phyloP scores from a whole-genome alignment of 1,140 invertebrate species.

The Drosophila dunni region DNA sequence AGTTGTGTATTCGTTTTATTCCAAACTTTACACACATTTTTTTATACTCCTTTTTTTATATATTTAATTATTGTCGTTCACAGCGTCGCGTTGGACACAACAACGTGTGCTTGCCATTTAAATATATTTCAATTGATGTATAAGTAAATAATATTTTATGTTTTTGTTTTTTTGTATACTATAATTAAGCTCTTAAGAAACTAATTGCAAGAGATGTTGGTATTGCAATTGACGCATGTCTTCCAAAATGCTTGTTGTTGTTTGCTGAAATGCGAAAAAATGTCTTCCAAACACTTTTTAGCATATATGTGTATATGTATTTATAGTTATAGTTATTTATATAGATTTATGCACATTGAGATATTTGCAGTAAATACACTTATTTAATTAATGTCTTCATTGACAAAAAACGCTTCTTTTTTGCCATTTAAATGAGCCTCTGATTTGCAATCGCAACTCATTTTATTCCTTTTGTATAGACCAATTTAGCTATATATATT shows the following conservation, averaged over 20 bases:
- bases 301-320: slow-evolving; percentile 45
- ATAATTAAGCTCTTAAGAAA: slow-evolving; percentile 52
- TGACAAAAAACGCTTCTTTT: slow-evolving; percentile 26
- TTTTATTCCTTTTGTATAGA: slow-evolving; percentile 65
- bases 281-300: slow-evolving; percentile 82
- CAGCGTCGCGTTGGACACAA: slow-evolving; percentile 76
- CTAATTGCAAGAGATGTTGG: slow-evolving; percentile 54
- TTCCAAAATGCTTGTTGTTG: slow-evolving; percentile 77
- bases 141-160: slow-evolving; percentile 36
- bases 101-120: slow-evolving; percentile 66
- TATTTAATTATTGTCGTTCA: slow-evolving; percentile 84
- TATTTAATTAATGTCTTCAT: slow-evolving; percentile 67
- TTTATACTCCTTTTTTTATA: slow-evolving; percentile 50
- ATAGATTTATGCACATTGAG: slow-evolving; percentile 49
- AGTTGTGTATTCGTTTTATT: slow-evolving; percentile 37
- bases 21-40: slow-evolving; percentile 64
- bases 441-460: slow-evolving; percentile 83
- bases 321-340: slow-evolving; percentile 36
- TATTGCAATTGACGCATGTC: slow-evolving; percentile 68
- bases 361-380: slow-evolving; percentile 64
- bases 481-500: slow-evolving; percentile 68
- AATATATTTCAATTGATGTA: slow-evolving; percentile 24
- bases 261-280: slow-evolving; percentile 77
- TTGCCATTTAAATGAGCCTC: slow-evolving; percentile 49
- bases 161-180: slow-evolving; percentile 25